Conservation (phyloP, 2,797 vertebrate species). For the Macropus fuliginosus region DNA sequence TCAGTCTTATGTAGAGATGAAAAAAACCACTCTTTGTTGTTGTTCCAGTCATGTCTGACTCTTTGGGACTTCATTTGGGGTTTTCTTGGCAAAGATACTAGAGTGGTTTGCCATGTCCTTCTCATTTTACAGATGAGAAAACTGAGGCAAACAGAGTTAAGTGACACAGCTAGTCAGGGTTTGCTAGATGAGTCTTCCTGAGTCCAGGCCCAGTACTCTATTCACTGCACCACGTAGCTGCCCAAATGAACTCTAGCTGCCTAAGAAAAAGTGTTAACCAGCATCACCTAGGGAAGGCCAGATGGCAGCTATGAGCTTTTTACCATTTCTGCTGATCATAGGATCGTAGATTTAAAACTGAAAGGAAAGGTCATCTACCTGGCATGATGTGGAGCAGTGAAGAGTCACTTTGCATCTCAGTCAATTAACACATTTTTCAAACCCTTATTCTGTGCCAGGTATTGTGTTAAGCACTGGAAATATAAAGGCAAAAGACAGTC, state of each 20-base stretch:
- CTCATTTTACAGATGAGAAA: not conserved
- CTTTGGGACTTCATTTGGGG: not conserved
- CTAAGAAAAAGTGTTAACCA: not conserved
- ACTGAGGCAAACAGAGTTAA: not conserved
- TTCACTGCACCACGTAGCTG: not conserved
- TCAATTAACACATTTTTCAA: not conserved
- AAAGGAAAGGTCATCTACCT: not conserved
- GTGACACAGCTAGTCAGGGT: not conserved
- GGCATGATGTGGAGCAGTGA: not conserved
- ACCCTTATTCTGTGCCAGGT: too few species aligned
- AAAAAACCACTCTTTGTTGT: not conserved
- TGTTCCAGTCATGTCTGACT: not conserved
- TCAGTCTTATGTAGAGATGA: slow-evolving; percentile 44
- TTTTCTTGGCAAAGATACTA: not conserved
- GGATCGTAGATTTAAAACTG: not conserved
- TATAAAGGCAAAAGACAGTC: not conserved
- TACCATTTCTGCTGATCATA: not conserved
- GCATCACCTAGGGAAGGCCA: not conserved
- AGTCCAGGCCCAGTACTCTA: not conserved
- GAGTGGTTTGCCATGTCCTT: not conserved
- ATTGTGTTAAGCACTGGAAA: too few species aligned
- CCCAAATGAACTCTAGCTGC: not conserved
- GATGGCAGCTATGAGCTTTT: not conserved
- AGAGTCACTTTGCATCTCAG: not conserved
- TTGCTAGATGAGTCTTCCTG: not conserved